A percentile compares a stretch with the other conserved stretches of the same genome.
phyloP scores from a whole-genome alignment of 2,113 vertebrate species.

The Charadrius vociferus region DNA sequence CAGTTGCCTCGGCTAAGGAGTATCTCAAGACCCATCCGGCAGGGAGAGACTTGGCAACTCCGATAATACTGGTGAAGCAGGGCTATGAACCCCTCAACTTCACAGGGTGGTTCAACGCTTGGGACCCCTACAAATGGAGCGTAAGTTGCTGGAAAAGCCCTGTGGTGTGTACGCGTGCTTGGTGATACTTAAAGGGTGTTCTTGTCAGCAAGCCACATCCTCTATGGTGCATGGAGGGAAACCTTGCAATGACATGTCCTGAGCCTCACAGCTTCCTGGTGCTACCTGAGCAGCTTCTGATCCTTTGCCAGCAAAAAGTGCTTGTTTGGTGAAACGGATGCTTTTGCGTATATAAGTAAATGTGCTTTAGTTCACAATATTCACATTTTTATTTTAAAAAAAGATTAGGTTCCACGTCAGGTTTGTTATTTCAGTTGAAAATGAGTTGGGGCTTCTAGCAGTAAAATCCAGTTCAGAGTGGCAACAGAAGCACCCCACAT shows the following conservation, averaged over 20 bases:
- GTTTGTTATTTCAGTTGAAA: not conserved
- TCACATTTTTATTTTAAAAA: not conserved
- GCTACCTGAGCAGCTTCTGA: not conserved
- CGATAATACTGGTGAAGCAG: slow-evolving; percentile 84
- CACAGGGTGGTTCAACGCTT: slow-evolving; percentile 91
- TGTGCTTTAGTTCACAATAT: not conserved
- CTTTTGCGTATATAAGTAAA: not conserved
- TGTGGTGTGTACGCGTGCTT: fast-evolving
- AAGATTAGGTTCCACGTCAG: not conserved
- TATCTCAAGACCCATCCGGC: slow-evolving; percentile 87
- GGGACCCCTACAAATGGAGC: slow-evolving; percentile 91
- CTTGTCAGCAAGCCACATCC: too few species aligned
- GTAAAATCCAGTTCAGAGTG: not conserved
- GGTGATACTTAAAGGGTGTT: not conserved
- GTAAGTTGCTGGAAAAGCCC: slow-evolving; percentile 74
- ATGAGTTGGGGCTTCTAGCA: not conserved
- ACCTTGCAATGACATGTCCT: not conserved
- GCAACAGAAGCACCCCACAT: not conserved
- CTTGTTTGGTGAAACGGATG: not conserved
- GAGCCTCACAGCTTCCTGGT: not conserved
- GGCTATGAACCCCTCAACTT: slow-evolving; percentile 87
- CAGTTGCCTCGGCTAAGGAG: slow-evolving; percentile 73
- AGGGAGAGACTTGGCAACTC: slow-evolving; percentile 80
- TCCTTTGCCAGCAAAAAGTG: not conserved
- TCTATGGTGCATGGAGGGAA: not conserved